Base-by-base conservation (phyloP, 2,797 vertebrate species). In the Darevskia mixta region DNA sequence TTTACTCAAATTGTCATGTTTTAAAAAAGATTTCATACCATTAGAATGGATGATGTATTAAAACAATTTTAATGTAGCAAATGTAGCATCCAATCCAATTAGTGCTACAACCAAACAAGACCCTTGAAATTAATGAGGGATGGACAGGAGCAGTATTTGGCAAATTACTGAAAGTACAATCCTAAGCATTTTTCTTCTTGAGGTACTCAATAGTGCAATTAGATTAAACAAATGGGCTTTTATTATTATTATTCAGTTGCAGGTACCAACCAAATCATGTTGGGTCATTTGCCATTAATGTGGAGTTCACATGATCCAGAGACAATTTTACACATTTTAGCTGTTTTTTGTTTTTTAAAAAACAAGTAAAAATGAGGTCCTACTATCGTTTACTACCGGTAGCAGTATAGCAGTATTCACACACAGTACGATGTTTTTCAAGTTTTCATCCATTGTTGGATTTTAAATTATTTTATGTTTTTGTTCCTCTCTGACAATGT, bases 141-240 rank as follows among this genome's bases (percentile, higher is more conserved):
- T 80, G 49, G 25, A 23, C 23, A 89, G 49, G n/a, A 79, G 38
- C 25, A 81, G 41, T 55, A 80, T 81, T 76, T 85, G 78, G 38
- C 87, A 72, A 73, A 66, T 88, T 64, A 27, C 87, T 94, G 67
- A 88, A 93, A 92, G 79, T 87, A 25, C 23, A 87, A 64, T 83
- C 0, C 92, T 89, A 41, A 73, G 82, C 66, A 55, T 86, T 92
- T 92, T 77, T 87, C 71, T 93, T 95, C 96, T 95, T 94, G 95
- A 96, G 95, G 96, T 97, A 96, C 96, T 97, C 95, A 96, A 91
- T 96, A 96, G 95, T 96, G 95, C 95, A 95, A 76, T 95, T 96
- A 96, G 93, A 95, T 96, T 82, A 13, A 94, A 96, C 95, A 95
- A 95, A 94, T 55, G 49, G 93, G 95, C 29, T 0, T 0, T 75